Evolutionary conservation across 1,140 invertebrate species (phyloP).

Genomic region (Neotoxoptera formosana): DNA sequence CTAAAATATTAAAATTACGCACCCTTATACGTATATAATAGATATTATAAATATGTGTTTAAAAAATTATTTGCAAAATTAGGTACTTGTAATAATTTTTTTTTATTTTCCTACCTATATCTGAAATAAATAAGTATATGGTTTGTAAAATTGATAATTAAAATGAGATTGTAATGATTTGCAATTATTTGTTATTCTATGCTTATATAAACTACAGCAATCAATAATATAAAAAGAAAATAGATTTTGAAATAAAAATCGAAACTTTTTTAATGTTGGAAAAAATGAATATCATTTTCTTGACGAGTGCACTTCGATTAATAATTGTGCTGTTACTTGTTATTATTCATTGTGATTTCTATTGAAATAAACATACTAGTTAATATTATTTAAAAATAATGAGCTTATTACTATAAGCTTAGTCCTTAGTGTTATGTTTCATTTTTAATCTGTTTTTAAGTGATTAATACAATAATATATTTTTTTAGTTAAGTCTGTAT

Average conservation of each 20-base stretch:
- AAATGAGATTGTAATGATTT: not conserved
- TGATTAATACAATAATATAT: not conserved
- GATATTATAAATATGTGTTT: not conserved
- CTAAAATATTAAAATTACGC: not conserved
- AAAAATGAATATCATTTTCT: not conserved
- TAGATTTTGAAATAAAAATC: not conserved
- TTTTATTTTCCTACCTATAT: not conserved
- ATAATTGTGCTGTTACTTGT: not conserved
- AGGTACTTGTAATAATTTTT: not conserved
- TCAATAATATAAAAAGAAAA: not conserved
- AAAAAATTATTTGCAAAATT: not conserved
- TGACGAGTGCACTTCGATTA: not conserved
- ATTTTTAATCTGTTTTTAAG: not conserved
- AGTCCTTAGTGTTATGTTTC: not conserved
- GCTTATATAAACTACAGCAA: not conserved
- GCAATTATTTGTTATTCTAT: not conserved
- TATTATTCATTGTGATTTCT: not conserved
- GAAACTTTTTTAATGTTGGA: not conserved
- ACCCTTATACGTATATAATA: not conserved
- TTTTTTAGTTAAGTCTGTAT: not conserved
- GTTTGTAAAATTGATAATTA: not conserved
- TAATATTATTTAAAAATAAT: slow-evolving; percentile 13
- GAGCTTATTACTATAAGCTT: not conserved
- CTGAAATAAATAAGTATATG: not conserved
- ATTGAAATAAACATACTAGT: not conserved